phyloP scores from a whole-genome alignment of 1,140 invertebrate genomes.

The Matsumurasca onukii region DNA sequence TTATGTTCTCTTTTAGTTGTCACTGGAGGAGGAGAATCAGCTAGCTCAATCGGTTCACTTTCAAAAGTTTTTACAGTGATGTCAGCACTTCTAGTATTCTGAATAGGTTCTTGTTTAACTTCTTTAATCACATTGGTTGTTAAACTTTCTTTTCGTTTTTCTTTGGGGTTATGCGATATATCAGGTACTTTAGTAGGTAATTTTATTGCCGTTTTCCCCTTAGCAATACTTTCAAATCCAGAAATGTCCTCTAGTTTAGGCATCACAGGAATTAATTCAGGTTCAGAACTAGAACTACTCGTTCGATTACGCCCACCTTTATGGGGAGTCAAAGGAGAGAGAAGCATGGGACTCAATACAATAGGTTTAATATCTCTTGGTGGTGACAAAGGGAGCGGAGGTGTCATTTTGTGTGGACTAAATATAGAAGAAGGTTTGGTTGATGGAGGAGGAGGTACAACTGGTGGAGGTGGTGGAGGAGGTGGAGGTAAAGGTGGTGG shows the following conservation, averaged over 20 bases:
- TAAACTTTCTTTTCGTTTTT: slow-evolving; percentile 37
- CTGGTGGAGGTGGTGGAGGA: slow-evolving; percentile 36
- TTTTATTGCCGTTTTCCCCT: slow-evolving; percentile 45
- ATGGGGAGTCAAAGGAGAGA: slow-evolving; percentile 30
- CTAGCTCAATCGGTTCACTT: slow-evolving; percentile 25
- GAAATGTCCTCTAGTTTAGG: slow-evolving; percentile 49
- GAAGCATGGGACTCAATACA: slow-evolving; percentile 34
- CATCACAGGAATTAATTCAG: slow-evolving; percentile 47
- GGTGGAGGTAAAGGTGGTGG: slow-evolving; percentile 35
- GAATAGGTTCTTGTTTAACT: slow-evolving; percentile 29
- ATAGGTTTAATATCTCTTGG: slow-evolving; percentile 40
- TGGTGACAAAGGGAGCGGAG: slow-evolving; percentile 41
- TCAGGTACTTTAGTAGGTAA: slow-evolving; percentile 41
- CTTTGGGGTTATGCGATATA: slow-evolving; percentile 35
- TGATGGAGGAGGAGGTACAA: slow-evolving; percentile 29
- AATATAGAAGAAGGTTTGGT: slow-evolving; percentile 48
- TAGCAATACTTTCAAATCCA: slow-evolving; percentile 49
- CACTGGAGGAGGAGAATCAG: slow-evolving; percentile 27
- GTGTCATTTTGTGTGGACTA: slow-evolving; percentile 54
- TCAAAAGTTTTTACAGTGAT: slow-evolving; percentile 42
- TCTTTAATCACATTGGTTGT: slow-evolving; percentile 28
- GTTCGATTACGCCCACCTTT: slow-evolving; percentile 42
- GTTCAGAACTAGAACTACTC: slow-evolving; percentile 47
- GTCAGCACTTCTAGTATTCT: slow-evolving; percentile 30
- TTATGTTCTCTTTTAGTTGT: slow-evolving; percentile 67